Base-by-base conservation (phyloP, 2,113 vertebrate genomes). In the Caretta caretta region DNA sequence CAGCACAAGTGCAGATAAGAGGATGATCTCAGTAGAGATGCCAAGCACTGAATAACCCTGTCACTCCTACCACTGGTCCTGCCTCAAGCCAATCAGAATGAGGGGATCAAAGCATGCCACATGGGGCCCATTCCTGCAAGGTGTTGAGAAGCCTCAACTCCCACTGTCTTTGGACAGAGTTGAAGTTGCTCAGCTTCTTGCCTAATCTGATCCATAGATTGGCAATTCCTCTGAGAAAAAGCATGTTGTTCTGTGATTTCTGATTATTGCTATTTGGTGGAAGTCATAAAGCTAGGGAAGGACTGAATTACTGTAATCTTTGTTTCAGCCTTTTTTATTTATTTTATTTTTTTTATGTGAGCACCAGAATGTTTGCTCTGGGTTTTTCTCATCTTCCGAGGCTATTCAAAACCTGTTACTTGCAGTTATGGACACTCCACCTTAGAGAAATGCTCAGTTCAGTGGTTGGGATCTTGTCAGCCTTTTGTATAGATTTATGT, bases 401-500 rank as follows among this genome's bases (percentile, higher is more conserved):
- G 14, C 8, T 84, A 11, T 81, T 94, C 35, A n/a, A 86, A 19
- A 91, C 35, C 38, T 83, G 22, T 38, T 92, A 20, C 22, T 9
- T 78, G 78, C 48, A 53, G 53, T 53, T 75, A 79, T 65, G 46
- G 12, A 84, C n/a, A 25, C 89, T 5, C 53, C 86, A 29, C 94
- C 79, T 84, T 54, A 85, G 62, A 89, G 91, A 94, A 93, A 90
- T 75, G 84, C 16, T 84, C 87, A 88, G 49, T 38, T 94, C 46
- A 95, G 92, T 54, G 84, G 50, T 0, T 94, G 62, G 84, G 79
- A 87, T 51, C 20, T 84, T 59, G 24, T 83, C 88, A 94, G 80
- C 79, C 75, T 81, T 80, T 92, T 85, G 57, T 83, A 54, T 38
- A 87, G 89, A 86, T 97, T 92, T 97, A 56, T 82, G 80, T 92